phyloP scores from a whole-genome alignment of 2,888 invertebrate genomes.

The Pilophorus perplexus region DNA sequence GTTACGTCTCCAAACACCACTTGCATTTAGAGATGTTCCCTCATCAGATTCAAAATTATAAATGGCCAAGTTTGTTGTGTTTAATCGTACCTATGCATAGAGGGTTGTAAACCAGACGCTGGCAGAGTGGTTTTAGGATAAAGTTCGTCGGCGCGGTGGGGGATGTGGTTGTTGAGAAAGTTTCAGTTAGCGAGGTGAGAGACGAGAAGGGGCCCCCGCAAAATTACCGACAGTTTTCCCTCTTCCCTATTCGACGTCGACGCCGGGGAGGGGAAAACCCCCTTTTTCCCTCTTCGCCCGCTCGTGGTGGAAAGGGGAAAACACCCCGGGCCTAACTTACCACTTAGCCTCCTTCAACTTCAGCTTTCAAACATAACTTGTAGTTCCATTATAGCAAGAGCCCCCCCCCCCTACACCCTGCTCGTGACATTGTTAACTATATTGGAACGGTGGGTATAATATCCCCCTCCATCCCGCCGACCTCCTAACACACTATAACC shows the following conservation, averaged over 20 bases:
- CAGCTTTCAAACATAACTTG: constrained; percentile 28
- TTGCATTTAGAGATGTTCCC: no score
- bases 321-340: constrained; percentile 29
- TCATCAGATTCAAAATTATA: no score
- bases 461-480: constrained; percentile 1
- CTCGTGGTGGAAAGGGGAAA: neutral
- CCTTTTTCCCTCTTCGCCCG: no score
- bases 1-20: no score
- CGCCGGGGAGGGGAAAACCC: neutral
- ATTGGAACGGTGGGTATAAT: constrained; percentile 14
- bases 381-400: constrained; percentile 21
- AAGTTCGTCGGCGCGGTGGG: neutral
- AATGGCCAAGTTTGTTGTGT: constrained; percentile 15
- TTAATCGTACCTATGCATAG: constrained; percentile 16
- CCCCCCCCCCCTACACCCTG: no score
- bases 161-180: neutral
- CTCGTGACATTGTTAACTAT: constrained; percentile 32
- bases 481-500: constrained; percentile 23
- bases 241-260: neutral
- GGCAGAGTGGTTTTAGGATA: constrained; percentile 9
- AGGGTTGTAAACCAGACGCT: constrained; percentile 5
- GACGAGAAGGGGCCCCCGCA: constrained; percentile 26
- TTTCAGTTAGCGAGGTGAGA: constrained; percentile 26
- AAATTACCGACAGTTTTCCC: constrained; percentile 30
- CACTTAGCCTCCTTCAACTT: constrained; percentile 31